Evolutionary conservation across 2,797 vertebrate species (phyloP).

Genomic region (Brachymystax lenok): DNA sequence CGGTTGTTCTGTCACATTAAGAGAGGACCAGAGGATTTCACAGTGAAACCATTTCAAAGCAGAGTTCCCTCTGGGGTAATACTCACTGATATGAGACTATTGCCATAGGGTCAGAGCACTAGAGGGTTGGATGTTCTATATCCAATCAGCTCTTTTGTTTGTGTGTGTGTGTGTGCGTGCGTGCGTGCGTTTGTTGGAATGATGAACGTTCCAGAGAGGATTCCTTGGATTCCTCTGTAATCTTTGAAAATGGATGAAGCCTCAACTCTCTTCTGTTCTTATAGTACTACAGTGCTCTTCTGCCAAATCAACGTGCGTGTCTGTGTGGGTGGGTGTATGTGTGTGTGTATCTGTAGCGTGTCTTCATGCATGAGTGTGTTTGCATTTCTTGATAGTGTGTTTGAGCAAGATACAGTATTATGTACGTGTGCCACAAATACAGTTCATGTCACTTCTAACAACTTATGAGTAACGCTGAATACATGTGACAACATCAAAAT

Average conservation of each 20-base stretch:
- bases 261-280: constrained; percentile 32
- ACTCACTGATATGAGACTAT: constrained; percentile 17
- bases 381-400: constrained; percentile 26
- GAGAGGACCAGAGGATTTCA: background rate
- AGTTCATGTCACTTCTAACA: background rate
- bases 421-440: constrained; percentile 7
- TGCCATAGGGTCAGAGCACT: background rate
- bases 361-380: constrained; percentile 41
- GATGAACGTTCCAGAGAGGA: constrained; percentile 10
- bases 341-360: too few species aligned
- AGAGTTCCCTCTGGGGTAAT: background rate
- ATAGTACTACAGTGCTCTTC: constrained; percentile 37
- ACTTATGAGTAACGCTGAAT: background rate
- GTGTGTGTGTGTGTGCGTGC: background rate
- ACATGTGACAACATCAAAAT: background rate
- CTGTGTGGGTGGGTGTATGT: background rate
- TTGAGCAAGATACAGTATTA: constrained; percentile 2
- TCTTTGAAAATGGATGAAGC: constrained; percentile 30
- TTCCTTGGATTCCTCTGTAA: constrained; percentile 28
- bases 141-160: background rate
- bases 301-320: constrained; percentile 32
- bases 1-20: background rate
- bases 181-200: background rate
- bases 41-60: background rate
- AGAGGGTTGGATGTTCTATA: background rate